Percentiles rank a stretch among this genome's conserved stretches.
phyloP scores from a whole-genome alignment of 2,113 vertebrate species.

The Thryonomys swinderianus region DNA sequence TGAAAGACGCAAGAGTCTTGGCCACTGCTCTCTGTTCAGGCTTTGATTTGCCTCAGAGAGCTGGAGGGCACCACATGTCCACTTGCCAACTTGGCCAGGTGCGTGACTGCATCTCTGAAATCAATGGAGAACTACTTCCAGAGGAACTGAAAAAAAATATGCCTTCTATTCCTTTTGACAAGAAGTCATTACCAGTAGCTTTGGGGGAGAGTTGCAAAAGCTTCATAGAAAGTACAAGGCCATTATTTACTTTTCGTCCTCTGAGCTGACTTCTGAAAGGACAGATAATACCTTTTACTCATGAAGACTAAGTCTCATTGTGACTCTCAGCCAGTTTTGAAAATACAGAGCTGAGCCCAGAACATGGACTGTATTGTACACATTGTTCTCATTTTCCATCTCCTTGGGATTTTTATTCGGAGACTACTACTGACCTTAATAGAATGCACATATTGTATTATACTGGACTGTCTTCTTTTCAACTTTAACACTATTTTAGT shows the following conservation, averaged over 20 bases:
- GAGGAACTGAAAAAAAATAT: conserved; percentile 66
- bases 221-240: conserved; percentile 48
- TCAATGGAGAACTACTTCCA: conserved; percentile 60
- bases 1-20: neutral
- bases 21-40: neutral
- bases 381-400: neutral
- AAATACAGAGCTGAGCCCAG: conserved; percentile 7
- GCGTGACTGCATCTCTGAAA: conserved; percentile 39
- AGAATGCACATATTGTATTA: neutral
- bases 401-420: neutral
- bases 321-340: conserved; percentile 20
- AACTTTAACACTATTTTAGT: neutral
- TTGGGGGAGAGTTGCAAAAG: conserved; percentile 47
- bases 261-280: neutral
- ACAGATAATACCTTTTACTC: neutral
- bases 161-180: conserved; percentile 75
- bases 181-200: conserved; percentile 60
- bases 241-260: conserved; percentile 66
- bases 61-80: neutral
- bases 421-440: neutral
- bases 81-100: conserved; percentile 67
- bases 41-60: conserved; percentile 5
- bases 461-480: neutral
- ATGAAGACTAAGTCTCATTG: neutral
- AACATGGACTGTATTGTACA: neutral